Conservation (phyloP, 92 coral and sea anemone genomes). For the Parazoanthus swiftii region DNA sequence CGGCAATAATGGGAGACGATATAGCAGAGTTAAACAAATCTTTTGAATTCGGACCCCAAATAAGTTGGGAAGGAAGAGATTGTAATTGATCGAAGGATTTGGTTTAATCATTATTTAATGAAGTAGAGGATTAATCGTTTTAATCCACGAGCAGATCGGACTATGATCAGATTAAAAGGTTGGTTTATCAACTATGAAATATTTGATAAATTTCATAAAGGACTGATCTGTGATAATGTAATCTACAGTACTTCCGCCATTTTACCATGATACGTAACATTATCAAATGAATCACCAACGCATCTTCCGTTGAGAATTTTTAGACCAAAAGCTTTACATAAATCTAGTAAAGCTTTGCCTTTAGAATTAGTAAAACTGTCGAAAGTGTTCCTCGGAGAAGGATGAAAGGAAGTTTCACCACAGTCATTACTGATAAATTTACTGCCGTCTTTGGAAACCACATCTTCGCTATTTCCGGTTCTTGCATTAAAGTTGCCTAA, state of each 20-base stretch:
- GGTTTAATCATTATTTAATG: not conserved
- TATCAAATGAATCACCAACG: slow-evolving; percentile 30
- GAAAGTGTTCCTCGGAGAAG: slow-evolving; percentile 13
- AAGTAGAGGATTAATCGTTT: slow-evolving; percentile 9
- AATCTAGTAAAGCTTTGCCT: slow-evolving; percentile 2
- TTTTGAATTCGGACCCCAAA: slow-evolving; percentile 22
- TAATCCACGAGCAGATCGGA: slow-evolving; percentile 4
- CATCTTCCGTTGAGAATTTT: slow-evolving; percentile 26
- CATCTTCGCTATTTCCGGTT: not conserved
- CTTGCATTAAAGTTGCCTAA: no score
- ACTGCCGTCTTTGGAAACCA: no score
- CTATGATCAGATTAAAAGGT: slow-evolving; percentile 33
- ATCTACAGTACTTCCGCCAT: slow-evolving; percentile 31
- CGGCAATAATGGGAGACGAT: slow-evolving; percentile 6
- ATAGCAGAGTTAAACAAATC: slow-evolving; percentile 15
- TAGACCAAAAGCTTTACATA: not conserved
- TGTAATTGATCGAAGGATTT: not conserved
- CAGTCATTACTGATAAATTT: not conserved
- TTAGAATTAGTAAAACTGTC: slow-evolving; percentile 11
- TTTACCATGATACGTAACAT: slow-evolving; percentile 5
- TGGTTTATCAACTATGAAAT: slow-evolving; percentile 25
- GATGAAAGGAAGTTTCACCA: slow-evolving; percentile 11
- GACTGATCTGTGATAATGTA: slow-evolving; percentile 35
- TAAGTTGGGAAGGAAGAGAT: slow-evolving; percentile 23
- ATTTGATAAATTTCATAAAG: slow-evolving; percentile 22